These are phyloP conservation scores for Micrasema longulum DNA, from an alignment of 1,140 invertebrate species.

Conservation along the genomic window DNA sequence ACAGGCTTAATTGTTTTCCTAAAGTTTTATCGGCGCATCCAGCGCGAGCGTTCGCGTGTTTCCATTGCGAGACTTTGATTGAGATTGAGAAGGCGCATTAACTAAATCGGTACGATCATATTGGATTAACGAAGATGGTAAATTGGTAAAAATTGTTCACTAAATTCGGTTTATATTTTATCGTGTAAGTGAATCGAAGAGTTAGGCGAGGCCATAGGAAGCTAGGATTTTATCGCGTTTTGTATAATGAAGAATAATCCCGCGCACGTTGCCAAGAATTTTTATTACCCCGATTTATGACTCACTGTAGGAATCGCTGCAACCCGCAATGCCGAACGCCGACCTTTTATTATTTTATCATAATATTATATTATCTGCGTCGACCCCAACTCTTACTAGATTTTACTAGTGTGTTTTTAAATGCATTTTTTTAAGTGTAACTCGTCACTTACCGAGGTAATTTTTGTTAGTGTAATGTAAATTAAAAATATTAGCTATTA, in stretches of 20 bases:
- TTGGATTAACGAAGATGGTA: too few species aligned
- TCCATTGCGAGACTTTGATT: neutral
- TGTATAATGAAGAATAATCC: neutral
- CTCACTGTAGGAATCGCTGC: conserved; percentile 9
- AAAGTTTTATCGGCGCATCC: conserved; percentile 3
- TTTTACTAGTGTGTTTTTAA: too few species aligned
- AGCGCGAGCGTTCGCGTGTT: neutral
- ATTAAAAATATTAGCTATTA: too few species aligned
- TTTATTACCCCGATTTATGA: conserved; percentile 19
- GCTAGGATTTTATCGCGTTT: neutral
- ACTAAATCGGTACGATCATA: too few species aligned
- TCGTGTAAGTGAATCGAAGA: neutral
- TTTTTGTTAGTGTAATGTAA: too few species aligned
- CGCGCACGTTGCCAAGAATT: conserved; percentile 11
- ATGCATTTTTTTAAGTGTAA: too few species aligned
- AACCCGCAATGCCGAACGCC: too few species aligned
- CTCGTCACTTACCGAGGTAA: too few species aligned
- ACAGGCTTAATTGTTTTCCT: conserved; percentile 24
- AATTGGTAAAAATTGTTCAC: neutral
- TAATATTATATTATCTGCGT: too few species aligned
- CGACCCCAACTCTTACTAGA: neutral
- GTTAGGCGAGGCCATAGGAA: neutral
- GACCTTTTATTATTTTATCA: neutral
- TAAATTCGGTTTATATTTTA: neutral
- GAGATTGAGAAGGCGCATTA: too few species aligned